Conservation (phyloP, 1,140 invertebrate species). For the Cherax quadricarinatus region DNA sequence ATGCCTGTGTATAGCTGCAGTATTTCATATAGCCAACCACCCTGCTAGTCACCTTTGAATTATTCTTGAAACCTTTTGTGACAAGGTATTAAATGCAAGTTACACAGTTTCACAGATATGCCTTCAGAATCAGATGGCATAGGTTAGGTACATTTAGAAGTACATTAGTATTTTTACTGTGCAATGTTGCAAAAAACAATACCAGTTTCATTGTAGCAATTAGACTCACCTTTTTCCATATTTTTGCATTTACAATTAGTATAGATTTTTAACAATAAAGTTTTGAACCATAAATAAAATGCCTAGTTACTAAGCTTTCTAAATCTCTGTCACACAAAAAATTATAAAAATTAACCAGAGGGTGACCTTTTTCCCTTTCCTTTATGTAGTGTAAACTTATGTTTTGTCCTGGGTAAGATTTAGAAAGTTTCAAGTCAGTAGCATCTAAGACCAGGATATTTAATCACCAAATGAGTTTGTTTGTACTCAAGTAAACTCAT, state of each 20-base stretch:
- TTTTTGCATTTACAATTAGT: slow-evolving; percentile 4
- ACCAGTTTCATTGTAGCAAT: neutral
- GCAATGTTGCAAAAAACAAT: neutral
- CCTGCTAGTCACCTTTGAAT: neutral
- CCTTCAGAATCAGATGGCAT: neutral
- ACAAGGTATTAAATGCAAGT: slow-evolving; percentile 20
- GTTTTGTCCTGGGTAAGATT: neutral
- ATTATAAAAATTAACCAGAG: neutral
- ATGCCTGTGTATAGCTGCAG: neutral
- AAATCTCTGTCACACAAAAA: neutral
- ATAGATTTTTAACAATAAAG: neutral
- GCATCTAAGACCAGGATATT: neutral
- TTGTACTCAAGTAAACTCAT: neutral
- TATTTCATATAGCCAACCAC: neutral
- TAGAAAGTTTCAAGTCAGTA: neutral
- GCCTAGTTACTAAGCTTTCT: neutral
- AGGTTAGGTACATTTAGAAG: neutral
- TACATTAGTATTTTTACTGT: neutral
- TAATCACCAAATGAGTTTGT: slow-evolving; percentile 17
- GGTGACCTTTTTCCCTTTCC: neutral
- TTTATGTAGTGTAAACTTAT: neutral
- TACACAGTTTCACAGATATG: neutral
- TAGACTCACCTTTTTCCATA: slow-evolving; percentile 1
- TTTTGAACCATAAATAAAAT: neutral
- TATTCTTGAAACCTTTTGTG: neutral